Evolutionary conservation across 2,888 invertebrate species (phyloP).

Genomic region (Limnephilus auricula): DNA sequence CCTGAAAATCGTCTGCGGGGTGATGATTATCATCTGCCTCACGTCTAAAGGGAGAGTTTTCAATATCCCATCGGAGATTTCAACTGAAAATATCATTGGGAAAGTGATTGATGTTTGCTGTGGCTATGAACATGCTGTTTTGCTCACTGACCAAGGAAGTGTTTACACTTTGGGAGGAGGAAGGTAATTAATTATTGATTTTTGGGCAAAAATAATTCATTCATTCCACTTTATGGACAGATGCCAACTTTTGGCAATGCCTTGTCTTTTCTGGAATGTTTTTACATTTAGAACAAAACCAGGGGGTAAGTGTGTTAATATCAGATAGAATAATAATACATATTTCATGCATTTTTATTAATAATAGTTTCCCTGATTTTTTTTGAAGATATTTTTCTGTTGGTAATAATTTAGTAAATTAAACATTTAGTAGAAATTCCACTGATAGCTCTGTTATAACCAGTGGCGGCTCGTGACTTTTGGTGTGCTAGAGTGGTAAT

Average conservation of each 20-base stretch:
- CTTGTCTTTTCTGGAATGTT: background rate
- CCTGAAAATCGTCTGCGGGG: slow-evolving; percentile 73
- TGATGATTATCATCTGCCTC: slow-evolving; percentile 74
- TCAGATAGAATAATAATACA: background rate
- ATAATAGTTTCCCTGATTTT: background rate
- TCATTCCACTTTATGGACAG: background rate
- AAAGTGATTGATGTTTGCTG: slow-evolving; percentile 82
- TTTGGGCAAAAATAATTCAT: background rate
- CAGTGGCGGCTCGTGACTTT: too few species aligned
- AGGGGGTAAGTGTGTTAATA: too few species aligned
- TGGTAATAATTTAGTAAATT: background rate
- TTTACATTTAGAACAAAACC: background rate
- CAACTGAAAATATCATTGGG: slow-evolving; percentile 75
- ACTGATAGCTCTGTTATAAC: background rate
- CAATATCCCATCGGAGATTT: slow-evolving; percentile 79
- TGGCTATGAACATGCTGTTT: slow-evolving; percentile 89
- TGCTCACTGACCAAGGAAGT: slow-evolving; percentile 83
- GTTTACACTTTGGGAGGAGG: slow-evolving; percentile 92
- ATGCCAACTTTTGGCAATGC: background rate
- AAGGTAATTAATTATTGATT: slow-evolving; percentile 77
- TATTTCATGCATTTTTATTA: background rate
- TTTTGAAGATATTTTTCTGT: background rate
- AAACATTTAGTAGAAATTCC: background rate
- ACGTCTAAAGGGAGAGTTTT: slow-evolving; percentile 78
- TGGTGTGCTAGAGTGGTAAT: too few species aligned